phyloP scores from a whole-genome alignment of 2,113 vertebrate species.

The Mustela lutreola region DNA sequence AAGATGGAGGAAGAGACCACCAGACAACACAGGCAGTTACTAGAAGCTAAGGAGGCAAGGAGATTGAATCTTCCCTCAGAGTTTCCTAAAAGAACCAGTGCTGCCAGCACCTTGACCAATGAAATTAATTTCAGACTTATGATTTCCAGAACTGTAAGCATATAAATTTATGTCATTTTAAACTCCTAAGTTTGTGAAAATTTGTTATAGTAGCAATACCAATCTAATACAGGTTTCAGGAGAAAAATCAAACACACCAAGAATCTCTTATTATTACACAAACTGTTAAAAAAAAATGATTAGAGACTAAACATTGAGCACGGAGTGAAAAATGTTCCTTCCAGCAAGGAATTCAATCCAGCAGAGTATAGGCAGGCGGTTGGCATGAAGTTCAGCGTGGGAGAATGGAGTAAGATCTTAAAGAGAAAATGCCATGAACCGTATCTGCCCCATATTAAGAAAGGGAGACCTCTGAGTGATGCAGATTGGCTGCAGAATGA shows the following conservation, averaged over 20 bases:
- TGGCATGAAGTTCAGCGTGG: neutral
- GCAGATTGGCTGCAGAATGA: neutral
- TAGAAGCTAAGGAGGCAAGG: neutral
- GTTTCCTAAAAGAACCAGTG: neutral
- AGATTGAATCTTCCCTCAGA: neutral
- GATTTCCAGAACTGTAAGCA: neutral
- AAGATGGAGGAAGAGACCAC: neutral
- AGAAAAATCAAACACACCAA: neutral
- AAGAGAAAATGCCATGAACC: neutral
- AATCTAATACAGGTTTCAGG: neutral
- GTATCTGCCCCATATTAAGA: neutral
- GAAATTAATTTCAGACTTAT: conserved; percentile 24
- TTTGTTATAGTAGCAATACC: neutral
- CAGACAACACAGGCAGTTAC: neutral
- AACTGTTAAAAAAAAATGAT: neutral
- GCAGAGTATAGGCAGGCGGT: neutral
- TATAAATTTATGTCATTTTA: neutral
- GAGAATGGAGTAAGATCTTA: neutral
- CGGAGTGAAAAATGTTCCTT: conserved; percentile 1
- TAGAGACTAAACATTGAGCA: neutral
- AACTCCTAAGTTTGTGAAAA: neutral
- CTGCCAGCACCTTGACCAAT: neutral
- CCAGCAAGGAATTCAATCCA: neutral
- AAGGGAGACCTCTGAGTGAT: neutral
- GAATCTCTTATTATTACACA: neutral